These are phyloP conservation scores for Gymnothorax javanicus DNA, from an alignment of 2,797 vertebrate species.

Conservation along the genomic window DNA sequence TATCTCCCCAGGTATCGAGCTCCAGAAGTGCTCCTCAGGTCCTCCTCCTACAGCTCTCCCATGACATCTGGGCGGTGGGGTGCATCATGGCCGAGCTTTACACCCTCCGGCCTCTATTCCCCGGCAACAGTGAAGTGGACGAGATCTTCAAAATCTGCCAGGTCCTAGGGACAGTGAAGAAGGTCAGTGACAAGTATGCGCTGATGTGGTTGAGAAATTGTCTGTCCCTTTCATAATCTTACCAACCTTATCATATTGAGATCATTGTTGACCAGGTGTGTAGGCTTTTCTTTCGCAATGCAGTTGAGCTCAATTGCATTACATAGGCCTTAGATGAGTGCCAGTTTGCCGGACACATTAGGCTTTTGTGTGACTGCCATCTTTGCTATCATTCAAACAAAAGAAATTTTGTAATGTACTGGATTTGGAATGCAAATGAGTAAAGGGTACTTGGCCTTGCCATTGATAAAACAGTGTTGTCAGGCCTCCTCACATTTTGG, in stretches of 20 bases:
- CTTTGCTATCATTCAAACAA: not conserved
- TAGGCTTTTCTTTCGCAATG: not conserved
- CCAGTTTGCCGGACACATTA: not conserved
- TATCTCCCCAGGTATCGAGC: slow-evolving; percentile 85
- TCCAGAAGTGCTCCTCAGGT: slow-evolving; percentile 92
- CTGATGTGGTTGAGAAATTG: not conserved
- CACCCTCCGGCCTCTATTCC: slow-evolving; percentile 92
- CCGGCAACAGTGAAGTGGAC: slow-evolving; percentile 95
- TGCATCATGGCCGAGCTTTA: slow-evolving; percentile 98
- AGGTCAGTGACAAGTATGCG: slow-evolving; percentile 69
- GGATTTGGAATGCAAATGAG: not conserved
- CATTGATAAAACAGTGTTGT: not conserved
- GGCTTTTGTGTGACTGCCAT: not conserved
- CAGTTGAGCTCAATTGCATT: not conserved
- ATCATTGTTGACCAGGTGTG: not conserved
- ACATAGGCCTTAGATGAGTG: not conserved
- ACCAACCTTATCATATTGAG: not conserved
- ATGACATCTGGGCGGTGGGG: slow-evolving; percentile 95
- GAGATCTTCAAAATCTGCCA: slow-evolving; percentile 99
- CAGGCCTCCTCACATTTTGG: not conserved
- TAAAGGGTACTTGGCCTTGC: not conserved
- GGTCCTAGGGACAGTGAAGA: slow-evolving; percentile 94
- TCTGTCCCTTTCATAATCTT: not conserved
- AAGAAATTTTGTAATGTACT: not conserved
- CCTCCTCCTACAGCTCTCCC: slow-evolving; percentile 90